Evolutionary conservation across 2,888 invertebrate species (phyloP), one percentile per base, ranked within the genome.

Genomic region (Nysson spinosus): DNA sequence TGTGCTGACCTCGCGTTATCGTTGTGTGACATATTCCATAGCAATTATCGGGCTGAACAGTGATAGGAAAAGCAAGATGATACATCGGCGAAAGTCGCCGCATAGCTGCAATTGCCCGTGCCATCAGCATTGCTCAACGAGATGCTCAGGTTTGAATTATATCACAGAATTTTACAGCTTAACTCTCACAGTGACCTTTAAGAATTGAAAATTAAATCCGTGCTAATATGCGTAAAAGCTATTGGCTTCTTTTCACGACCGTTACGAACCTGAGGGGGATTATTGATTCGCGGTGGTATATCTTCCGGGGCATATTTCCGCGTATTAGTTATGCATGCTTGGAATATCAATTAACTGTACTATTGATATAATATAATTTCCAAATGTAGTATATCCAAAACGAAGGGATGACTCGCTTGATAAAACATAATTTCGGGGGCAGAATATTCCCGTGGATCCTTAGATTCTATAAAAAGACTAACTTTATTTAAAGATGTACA

Each of bases 61-160:
- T 57, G 55, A 14, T 16, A 34, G 17, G 46, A 50, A n/a, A 20
- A 39, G 16, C 64, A 73, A 62, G 44, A 84, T 82, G 83, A 82
- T 81, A 40, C 74, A 79, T 39, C 79, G 80, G 34, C 73, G 80
- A 60, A 83, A 83, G 52, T 81, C 83, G 6, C 40, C 40, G 19
- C 83, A 83, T 55, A 76, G 72, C 65, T 86, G 86, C 76, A 86
- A 86, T 63, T 86, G 86, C 65, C 85, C 86, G 28, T 86, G 86
- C 60, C 86, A 86, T 77, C 85, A 82, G 34, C 85, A 86, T 52
- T 86, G 86, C 60, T 79, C 85, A 4, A 86, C 85, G n/a, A 83
- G 78, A 77, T 85, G 84, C 75, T 57, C 81, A 84, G 86, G 86
- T 84, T 83, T 74, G 79, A 72, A 7, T 47, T 32, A n/a, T n/a